phyloP scores from a whole-genome alignment of 2,113 vertebrate genomes.

The Eclectus roratus region DNA sequence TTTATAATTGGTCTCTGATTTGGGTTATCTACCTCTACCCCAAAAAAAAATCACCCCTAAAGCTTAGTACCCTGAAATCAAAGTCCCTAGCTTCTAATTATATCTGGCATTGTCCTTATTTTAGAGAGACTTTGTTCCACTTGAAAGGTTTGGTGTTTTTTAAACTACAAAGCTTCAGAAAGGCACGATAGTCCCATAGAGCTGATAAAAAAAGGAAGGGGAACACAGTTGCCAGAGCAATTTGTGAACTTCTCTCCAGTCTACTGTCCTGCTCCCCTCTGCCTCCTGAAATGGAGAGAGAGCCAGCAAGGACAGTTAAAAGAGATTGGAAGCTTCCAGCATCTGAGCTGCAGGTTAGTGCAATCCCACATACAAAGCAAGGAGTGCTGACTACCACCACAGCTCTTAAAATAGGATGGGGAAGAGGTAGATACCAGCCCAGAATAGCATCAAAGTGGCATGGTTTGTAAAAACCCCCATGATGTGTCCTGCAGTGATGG shows the following conservation, averaged over 20 bases:
- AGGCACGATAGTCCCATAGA: neutral
- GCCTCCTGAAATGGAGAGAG: rapidly evolving
- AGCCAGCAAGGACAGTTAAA: neutral
- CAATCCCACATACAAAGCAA: neutral
- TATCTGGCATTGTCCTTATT: neutral
- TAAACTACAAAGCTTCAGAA: neutral
- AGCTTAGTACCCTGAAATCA: neutral
- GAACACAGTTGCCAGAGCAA: neutral
- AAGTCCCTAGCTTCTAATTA: neutral
- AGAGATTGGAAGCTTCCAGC: neutral
- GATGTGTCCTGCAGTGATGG: neutral
- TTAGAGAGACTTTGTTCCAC: neutral
- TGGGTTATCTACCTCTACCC: neutral
- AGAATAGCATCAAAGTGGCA: neutral
- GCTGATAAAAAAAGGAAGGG: neutral
- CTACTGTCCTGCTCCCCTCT: neutral
- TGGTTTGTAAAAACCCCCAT: neutral
- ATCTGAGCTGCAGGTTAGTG: neutral
- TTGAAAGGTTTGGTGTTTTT: neutral
- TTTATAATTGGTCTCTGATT: neutral
- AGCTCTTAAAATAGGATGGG: neutral
- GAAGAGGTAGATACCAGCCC: neutral
- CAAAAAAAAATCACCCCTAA: rapidly evolving
- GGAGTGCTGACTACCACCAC: neutral
- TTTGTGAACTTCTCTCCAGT: neutral